Evolutionary conservation across 2,113 vertebrate genomes (phyloP), one percentile per base, ranked within the genome.

Genomic region (Pica pica): DNA sequence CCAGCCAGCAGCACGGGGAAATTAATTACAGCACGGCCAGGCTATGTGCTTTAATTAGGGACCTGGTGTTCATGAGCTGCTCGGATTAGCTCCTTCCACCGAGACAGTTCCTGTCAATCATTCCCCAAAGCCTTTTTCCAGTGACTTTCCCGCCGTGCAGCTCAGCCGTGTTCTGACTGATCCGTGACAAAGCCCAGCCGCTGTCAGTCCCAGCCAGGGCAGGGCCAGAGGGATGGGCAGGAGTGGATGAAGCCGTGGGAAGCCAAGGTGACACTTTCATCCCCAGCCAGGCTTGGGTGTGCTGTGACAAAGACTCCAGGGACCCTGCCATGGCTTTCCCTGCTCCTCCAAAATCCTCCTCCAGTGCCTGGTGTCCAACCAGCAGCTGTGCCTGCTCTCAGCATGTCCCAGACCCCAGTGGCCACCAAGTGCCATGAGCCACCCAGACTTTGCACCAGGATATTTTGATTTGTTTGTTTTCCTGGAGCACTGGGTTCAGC

Each of bases 1-100:
- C 46, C 89, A 78, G 90, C 79, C 82, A 63, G 88, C 79, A 65
- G 90, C 42, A 46, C 6, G 50, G 67, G 61, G 82, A 93, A 94
- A 93, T 94, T 94, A 95, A 96, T 96, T 96, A 95, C 93, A 93
- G 47, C 85, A 81, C 85, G 75, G 76, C 82, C 86, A 74, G 59
- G 39, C 93, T 88, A 71, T 70, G 78, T 6, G 71, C 93, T 93
- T 95, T 96, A 96, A 96, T 96, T 95, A 96, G 94, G 85, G 82
- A 74, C 71, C 90, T 33, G 60, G 85, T 93, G 87, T 33, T 96
- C 87, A 63, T 61, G 82, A 90, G 87, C 79, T 63, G 79, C 82
- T 94, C 8, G 3, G 90, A 90, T 95, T 91, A 95, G 87, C 82
- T 95, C 50, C 75, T 81, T 93, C 68, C 79, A 92, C 47, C 1